A percentile compares a stretch with the other conserved stretches of the same genome.
Conservation (phyloP, 2,113 vertebrate species). For the Ictidomys tridecemlineatus region DNA sequence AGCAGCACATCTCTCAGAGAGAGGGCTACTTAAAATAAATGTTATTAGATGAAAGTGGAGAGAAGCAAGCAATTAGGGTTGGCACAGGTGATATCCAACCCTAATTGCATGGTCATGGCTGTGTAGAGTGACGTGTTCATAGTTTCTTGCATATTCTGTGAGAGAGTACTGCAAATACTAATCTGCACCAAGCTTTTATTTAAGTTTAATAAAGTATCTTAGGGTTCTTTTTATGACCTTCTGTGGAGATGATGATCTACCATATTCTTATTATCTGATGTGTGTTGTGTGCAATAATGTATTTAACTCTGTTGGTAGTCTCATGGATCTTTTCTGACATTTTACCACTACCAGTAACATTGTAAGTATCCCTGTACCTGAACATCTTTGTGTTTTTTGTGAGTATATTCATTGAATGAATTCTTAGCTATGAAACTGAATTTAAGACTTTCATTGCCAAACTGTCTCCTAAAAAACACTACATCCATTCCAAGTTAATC, state of each 20-base stretch:
- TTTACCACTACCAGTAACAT: background rate
- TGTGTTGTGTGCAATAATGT: background rate
- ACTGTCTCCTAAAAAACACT: slow-evolving; percentile 16
- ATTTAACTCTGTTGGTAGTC: background rate
- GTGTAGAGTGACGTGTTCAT: background rate
- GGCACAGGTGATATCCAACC: background rate
- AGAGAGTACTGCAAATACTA: background rate
- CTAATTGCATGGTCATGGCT: background rate
- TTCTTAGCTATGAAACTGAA: background rate
- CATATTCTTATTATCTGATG: slow-evolving; percentile 37
- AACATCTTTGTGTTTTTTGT: background rate
- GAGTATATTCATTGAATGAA: background rate
- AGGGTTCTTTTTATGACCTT: background rate
- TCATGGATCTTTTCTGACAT: background rate
- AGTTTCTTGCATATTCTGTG: background rate
- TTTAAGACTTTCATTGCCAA: background rate
- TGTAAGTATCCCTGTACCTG: background rate
- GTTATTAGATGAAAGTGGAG: background rate
- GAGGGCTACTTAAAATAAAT: background rate
- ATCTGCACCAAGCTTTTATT: background rate
- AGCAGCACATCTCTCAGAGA: background rate
- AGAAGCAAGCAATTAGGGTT: too few relatives aligned
- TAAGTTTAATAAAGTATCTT: background rate
- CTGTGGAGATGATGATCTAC: background rate
- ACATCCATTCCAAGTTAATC: background rate